Evolutionary conservation across 1,140 invertebrate genomes (phyloP), one percentile per base, ranked within the genome.

Genomic region (Aphaenogaster rudis): DNA sequence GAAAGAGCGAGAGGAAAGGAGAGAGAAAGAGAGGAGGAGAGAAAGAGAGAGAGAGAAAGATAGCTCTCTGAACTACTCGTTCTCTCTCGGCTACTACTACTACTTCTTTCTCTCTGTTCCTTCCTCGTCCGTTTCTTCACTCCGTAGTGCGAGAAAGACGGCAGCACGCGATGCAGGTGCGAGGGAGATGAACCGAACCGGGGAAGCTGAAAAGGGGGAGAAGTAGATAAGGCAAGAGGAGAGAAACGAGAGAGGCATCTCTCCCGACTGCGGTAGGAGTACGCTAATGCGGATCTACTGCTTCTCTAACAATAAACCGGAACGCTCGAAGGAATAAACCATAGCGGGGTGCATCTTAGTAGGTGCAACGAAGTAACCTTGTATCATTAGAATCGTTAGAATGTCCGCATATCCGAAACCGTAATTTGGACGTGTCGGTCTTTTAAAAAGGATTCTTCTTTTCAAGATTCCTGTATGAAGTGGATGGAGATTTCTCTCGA

Each of bases 241-340:
- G 61, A 77, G 42, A 6, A 63, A 59, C 39, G 77, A 74, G 66
- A 79, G 81, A 82, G 59, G 80, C 28, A 66, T 80, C 59, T 74
- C 52, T 86, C 63, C 76, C 74, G 86, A 80, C 80, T 59, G 86
- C 88, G 88, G 91, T 91, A 89, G 82, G 85, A 91, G 82, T 91
- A 91, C 90, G 88, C 86, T 91, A 91, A 91, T 89, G 90, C 91
- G 88, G 90, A 91, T 91, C 88, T 91, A 91, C 90, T 90, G 89
- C 88, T 86, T 91, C 89, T 91, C 88, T 90, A 91, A 91, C 90
- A 90, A 91, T 90, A 90, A 91, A 81, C 89, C 89, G 86, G 89
- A 90, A 91, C 82, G 90, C 90, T 90, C 28, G 63, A 45, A 91
- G 88, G 86, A 90, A 86, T 90, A 90, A 90, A 90, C 79, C 57